Conservation (phyloP, 92 coral and sea anemone genomes). For the Parazoanthus swiftii region DNA sequence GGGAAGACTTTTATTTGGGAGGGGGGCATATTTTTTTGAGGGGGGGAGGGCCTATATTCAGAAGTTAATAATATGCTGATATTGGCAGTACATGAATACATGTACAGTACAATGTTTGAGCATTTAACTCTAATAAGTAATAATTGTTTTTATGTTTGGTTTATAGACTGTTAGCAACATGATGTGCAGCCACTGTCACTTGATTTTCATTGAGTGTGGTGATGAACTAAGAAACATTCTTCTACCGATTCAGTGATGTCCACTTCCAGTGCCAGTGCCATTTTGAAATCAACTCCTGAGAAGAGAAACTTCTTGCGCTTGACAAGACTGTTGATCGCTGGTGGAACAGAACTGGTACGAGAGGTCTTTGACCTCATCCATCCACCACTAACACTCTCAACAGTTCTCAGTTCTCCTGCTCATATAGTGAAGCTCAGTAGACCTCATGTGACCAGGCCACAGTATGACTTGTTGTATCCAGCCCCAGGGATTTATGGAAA, state of each 20-base stretch:
- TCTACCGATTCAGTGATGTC: not conserved
- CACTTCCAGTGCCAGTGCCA: not conserved
- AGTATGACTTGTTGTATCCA: conserved; percentile 41
- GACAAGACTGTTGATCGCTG: conserved; percentile 49
- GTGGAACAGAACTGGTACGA: conserved; percentile 51
- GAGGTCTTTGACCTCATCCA: conserved; percentile 50
- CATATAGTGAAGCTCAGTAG: not conserved
- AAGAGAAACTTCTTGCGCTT: conserved; percentile 53
- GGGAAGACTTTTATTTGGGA: too few relatives aligned
- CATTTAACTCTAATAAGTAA: too few relatives aligned
- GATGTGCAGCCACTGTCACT: not conserved
- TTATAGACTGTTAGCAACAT: too few relatives aligned
- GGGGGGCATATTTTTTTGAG: too few relatives aligned
- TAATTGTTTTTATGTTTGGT: too few relatives aligned
- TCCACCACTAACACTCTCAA: conserved; percentile 39
- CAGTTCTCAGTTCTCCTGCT: conserved; percentile 7
- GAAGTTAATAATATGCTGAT: too few relatives aligned
- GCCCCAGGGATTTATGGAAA: conserved; percentile 29
- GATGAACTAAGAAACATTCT: not conserved
- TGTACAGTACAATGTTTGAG: too few relatives aligned
- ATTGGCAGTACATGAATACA: too few relatives aligned
- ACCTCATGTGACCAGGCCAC: conserved; percentile 26
- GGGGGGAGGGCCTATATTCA: too few relatives aligned
- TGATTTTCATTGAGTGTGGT: not conserved
- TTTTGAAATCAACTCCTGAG: conserved; percentile 24